A percentile compares a stretch with the other conserved stretches of the same genome.
Evolutionary conservation across 1,140 invertebrate species (phyloP).

Genomic region (Colletes gigas): DNA sequence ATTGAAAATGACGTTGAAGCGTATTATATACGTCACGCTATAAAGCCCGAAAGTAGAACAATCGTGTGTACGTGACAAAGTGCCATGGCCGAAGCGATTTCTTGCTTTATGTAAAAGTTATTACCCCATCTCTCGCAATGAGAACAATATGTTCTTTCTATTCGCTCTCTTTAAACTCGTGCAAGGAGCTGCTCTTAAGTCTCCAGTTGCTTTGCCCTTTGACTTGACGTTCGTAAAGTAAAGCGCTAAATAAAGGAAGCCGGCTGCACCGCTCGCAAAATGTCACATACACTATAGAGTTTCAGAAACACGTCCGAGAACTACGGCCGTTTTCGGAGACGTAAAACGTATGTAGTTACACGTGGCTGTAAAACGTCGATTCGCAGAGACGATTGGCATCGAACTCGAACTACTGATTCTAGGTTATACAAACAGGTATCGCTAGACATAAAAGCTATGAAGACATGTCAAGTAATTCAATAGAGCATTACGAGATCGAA

Average conservation of each 20-base stretch:
- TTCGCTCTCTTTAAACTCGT: background rate
- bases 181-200: background rate
- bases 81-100: constrained; percentile 14
- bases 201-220: constrained; percentile 25
- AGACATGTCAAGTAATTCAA: background rate
- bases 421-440: background rate
- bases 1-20: background rate
- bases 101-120: constrained; percentile 8
- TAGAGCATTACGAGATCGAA: background rate
- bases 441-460: background rate
- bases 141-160: constrained; percentile 25
- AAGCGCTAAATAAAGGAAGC: constrained; percentile 28
- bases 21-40: background rate
- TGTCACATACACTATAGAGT: background rate
- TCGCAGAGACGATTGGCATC: constrained; percentile 9
- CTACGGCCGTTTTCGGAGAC: constrained; percentile 9
- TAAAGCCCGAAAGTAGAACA: constrained; percentile 43
- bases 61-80: constrained; percentile 38
- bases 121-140: background rate
- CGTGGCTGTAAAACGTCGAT: constrained; percentile 33
- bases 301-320: constrained; percentile 23
- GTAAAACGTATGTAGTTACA: constrained; percentile 34
- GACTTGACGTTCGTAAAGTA: constrained; percentile 38
- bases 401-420: background rate
- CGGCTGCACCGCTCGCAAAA: constrained; percentile 48